Evolutionary conservation across 2,888 invertebrate genomes (phyloP).

Genomic region (Athripsodes cinereus): DNA sequence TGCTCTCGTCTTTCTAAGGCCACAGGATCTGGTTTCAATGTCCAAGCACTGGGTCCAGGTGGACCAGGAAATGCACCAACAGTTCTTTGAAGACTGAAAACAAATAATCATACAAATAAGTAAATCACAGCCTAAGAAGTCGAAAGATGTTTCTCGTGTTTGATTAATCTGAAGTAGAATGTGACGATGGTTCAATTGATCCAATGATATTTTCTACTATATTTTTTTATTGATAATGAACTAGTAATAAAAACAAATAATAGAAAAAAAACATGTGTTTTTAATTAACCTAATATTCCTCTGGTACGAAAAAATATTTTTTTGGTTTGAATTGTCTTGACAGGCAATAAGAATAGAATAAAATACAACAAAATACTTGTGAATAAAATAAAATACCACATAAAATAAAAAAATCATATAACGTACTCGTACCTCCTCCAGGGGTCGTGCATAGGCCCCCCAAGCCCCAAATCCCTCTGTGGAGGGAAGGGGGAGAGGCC

Average conservation of each 20-base stretch:
- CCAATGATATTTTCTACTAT: too few relatives aligned
- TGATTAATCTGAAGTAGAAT: too few relatives aligned
- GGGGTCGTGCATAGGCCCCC: constrained; percentile 54
- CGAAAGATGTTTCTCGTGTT: too few relatives aligned
- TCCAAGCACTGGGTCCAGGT: constrained; percentile 53
- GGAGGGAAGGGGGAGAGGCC: constrained; percentile 63
- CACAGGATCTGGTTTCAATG: constrained; percentile 59
- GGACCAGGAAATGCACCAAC: constrained; percentile 52
- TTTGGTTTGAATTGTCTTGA: too few relatives aligned
- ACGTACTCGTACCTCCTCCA: constrained; percentile 53
- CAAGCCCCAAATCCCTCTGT: constrained; percentile 53
- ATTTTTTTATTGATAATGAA: too few relatives aligned
- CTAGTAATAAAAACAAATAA: too few relatives aligned
- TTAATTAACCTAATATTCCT: too few relatives aligned
- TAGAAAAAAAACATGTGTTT: too few relatives aligned
- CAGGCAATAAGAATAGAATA: too few relatives aligned
- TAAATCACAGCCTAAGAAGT: background rate
- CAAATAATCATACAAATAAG: background rate
- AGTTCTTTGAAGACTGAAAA: constrained; percentile 48
- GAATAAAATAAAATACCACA: background rate
- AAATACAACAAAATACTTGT: too few relatives aligned
- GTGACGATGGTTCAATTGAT: too few relatives aligned
- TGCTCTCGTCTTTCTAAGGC: constrained; percentile 56
- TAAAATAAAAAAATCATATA: constrained; percentile 9
- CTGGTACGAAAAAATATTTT: too few relatives aligned